These are phyloP conservation scores for Engraulis encrasicolus DNA, from an alignment of 2,113 vertebrate species.

Conservation along the genomic window DNA sequence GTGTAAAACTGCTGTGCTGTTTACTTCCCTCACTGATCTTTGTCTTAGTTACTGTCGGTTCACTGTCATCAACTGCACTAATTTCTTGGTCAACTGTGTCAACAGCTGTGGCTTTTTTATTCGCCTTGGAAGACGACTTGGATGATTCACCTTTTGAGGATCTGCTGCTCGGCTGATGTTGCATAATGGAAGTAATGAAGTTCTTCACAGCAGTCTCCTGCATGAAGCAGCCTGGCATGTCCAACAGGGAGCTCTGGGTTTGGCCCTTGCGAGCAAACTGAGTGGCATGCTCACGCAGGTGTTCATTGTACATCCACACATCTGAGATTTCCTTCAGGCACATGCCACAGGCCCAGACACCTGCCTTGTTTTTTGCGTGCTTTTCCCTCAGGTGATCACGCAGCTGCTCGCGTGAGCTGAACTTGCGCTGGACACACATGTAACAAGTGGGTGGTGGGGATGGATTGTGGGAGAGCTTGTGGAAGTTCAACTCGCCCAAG, in stretches of 20 bases:
- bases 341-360: conserved; percentile 97
- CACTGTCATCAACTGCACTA: conserved; percentile 59
- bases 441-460: conserved; percentile 95
- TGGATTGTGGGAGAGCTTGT: conserved; percentile 93
- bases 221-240: conserved; percentile 78
- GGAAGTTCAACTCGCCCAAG: conserved; percentile 90
- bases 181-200: conserved; percentile 86
- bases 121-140: conserved; percentile 60
- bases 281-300: conserved; percentile 91
- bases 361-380: conserved; percentile 87
- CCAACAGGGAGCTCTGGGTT: conserved; percentile 80
- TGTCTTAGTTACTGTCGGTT: conserved; percentile 62
- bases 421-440: conserved; percentile 97
- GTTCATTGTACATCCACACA: conserved; percentile 98
- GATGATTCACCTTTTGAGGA: conserved; percentile 64
- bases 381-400: conserved; percentile 92
- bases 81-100: conserved; percentile 60
- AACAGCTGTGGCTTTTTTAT: conserved; percentile 59
- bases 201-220: conserved; percentile 81
- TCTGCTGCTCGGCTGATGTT: conserved; percentile 74
- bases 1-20: conserved; percentile 64
- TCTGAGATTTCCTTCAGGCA: conserved; percentile 94
- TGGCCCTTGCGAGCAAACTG: conserved; percentile 92
- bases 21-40: conserved; percentile 62
- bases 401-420: conserved; percentile 92